Conservation (phyloP, 1,140 invertebrate genomes). For the Pseudomyrmex pallidus region DNA sequence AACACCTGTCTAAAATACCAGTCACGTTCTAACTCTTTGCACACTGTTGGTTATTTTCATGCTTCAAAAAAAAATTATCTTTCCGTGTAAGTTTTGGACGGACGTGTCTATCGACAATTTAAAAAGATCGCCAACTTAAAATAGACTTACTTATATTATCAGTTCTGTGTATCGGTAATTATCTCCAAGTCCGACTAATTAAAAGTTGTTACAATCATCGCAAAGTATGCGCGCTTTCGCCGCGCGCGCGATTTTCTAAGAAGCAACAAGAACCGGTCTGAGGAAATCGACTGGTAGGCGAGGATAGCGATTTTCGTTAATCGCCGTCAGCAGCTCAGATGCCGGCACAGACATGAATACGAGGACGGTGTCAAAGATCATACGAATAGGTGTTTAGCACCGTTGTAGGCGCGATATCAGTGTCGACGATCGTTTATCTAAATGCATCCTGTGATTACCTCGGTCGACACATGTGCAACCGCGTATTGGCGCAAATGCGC, state of each 20-base stretch:
- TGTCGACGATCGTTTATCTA: conserved; percentile 44
- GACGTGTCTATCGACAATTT: not conserved
- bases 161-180: not conserved
- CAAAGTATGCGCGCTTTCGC: conserved; percentile 3
- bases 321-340: conserved; percentile 17
- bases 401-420: conserved; percentile 59
- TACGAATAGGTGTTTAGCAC: conserved; percentile 16
- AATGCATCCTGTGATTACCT: conserved; percentile 30
- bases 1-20: conserved; percentile 46
- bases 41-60: conserved; percentile 14
- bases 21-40: conserved; percentile 42
- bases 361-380: conserved; percentile 23
- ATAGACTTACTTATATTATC: too few species aligned
- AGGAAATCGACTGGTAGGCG: not conserved
- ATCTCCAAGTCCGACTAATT: not conserved
- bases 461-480: conserved; percentile 26
- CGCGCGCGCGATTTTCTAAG: not conserved
- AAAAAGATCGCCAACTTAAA: too few species aligned
- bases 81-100: not conserved
- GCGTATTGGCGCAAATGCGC: conserved; percentile 28
- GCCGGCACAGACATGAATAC: not conserved
- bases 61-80: conserved; percentile 4
- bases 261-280: not conserved
- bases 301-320: conserved; percentile 50
- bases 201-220: not conserved